Percentiles rank a stretch among this genome's conserved stretches.
Evolutionary conservation across 1,140 invertebrate genomes (phyloP).

Genomic region (Holotrichia oblita): DNA sequence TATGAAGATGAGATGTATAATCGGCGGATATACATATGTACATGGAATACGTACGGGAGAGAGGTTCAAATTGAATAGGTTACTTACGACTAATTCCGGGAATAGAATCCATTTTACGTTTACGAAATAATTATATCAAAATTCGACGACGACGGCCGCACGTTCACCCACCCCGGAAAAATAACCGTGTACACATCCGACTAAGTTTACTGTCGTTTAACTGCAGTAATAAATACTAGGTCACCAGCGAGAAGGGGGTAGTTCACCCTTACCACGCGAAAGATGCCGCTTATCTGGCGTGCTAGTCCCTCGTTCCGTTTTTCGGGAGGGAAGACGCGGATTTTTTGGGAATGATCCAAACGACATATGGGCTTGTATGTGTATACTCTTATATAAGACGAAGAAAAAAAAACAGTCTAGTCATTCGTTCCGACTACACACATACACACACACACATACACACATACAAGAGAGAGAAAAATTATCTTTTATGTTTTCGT

Average conservation of each 20-base stretch:
- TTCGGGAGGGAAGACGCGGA: background rate
- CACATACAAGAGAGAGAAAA: constrained; percentile 16
- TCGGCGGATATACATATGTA: too few relatives aligned
- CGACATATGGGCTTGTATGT: constrained; percentile 10
- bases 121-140: too few relatives aligned
- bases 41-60: too few relatives aligned
- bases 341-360: constrained; percentile 42
- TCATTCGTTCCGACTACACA: background rate
- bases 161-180: too few relatives aligned
- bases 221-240: constrained; percentile 46
- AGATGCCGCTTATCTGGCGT: constrained; percentile 28
- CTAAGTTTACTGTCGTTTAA: constrained; percentile 32
- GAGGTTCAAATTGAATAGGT: too few relatives aligned
- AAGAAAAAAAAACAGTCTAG: too few relatives aligned
- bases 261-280: constrained; percentile 19
- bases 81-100: too few relatives aligned
- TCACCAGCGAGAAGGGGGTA: background rate
- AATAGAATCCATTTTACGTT: too few relatives aligned
- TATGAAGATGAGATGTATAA: too few relatives aligned
- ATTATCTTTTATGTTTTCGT: constrained; percentile 18
- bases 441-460: too few relatives aligned
- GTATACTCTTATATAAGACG: background rate
- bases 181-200: background rate
- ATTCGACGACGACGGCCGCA: too few relatives aligned
- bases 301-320: background rate